Conservation (phyloP, 2,888 invertebrate genomes). For the Malthinus seriepunctatus region DNA sequence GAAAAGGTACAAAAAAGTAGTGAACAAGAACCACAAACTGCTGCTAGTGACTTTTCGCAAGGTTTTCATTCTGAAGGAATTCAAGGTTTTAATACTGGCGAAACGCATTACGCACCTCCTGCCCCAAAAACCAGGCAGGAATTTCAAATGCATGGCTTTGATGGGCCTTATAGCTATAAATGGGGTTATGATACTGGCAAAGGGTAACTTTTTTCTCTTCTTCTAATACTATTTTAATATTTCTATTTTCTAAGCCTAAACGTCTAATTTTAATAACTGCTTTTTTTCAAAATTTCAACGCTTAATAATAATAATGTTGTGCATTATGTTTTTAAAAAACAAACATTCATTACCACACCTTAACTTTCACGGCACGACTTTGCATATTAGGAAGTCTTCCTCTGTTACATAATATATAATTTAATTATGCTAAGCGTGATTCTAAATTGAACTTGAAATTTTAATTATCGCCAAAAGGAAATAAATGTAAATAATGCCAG, state of each 20-base stretch:
- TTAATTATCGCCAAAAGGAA: no score
- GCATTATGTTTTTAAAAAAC: no score
- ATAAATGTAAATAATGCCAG: no score
- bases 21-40: slow-evolving; percentile 28
- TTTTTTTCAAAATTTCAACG: background rate
- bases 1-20: slow-evolving; percentile 42
- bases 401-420: no score
- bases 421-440: no score
- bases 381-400: no score
- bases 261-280: background rate
- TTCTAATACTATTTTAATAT: slow-evolving; percentile 8
- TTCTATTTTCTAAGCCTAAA: background rate
- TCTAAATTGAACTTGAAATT: no score
- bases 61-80: slow-evolving; percentile 29
- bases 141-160: slow-evolving; percentile 82
- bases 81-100: slow-evolving; percentile 1
- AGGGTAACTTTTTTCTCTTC: slow-evolving; percentile 62
- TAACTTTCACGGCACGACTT: no score
- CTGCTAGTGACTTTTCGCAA: slow-evolving; percentile 29
- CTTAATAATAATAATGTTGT: background rate
- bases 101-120: slow-evolving; percentile 11
- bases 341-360: no score
- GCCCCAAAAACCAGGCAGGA: slow-evolving; percentile 61
- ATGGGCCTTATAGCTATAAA: slow-evolving; percentile 80
- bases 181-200: slow-evolving; percentile 85